Conservation (phyloP, 1,140 invertebrate species). For the Triops longicaudatus region DNA sequence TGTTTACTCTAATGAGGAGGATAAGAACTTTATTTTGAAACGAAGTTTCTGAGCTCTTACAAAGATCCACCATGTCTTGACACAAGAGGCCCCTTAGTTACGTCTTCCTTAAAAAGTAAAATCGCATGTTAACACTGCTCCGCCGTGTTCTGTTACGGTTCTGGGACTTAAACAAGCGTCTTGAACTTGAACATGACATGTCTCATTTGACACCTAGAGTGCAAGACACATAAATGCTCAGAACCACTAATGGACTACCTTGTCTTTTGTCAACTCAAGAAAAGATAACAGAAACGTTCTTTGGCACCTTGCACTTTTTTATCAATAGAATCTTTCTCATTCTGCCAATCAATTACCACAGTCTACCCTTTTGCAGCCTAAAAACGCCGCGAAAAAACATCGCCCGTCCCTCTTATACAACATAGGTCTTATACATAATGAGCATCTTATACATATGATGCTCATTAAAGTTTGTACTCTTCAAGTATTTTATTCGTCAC, state of each 20-base stretch:
- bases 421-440: too few species aligned
- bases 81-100: not conserved
- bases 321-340: not conserved
- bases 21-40: too few species aligned
- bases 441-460: too few species aligned
- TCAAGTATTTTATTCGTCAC: too few species aligned
- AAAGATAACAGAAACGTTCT: not conserved
- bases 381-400: not conserved
- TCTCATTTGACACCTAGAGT: not conserved
- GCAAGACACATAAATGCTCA: not conserved
- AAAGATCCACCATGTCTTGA: not conserved
- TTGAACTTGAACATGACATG: not conserved
- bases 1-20: not conserved
- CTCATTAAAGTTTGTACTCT: too few species aligned
- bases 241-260: not conserved
- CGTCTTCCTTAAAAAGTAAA: not conserved
- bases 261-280: not conserved
- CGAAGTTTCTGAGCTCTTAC: too few species aligned
- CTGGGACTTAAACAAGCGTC: not conserved
- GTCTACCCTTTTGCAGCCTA: not conserved
- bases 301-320: not conserved
- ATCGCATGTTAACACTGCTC: not conserved
- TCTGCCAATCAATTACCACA: not conserved
- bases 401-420: too few species aligned
- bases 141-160: not conserved